Base-by-base conservation (phyloP, 2,113 vertebrate genomes). In the Sarotherodon lohbergeri region DNA sequence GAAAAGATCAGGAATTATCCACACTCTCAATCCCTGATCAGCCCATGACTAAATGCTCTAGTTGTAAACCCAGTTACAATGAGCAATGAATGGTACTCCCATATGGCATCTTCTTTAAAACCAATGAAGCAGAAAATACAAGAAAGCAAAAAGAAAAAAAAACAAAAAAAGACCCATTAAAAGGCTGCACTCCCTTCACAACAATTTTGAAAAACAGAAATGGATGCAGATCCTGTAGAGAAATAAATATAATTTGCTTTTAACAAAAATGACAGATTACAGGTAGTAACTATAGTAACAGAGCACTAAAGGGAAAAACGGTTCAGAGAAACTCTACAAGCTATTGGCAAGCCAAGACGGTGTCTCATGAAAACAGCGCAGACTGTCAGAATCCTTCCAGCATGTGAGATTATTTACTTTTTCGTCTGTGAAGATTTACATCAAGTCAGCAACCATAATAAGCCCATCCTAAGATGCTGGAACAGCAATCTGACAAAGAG, bases 361-460 rank as follows among this genome's bases (percentile, higher is more conserved):
- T 83, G 82, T 86, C 68, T 61, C 80, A 54, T 73, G 71, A 85
- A 89, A 86, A 82, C 59, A 84, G 66, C 24, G 68, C 82, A 66
- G 83, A 57, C 81, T 71, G 86, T 91, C 80, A 85, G 68, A 85
- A 91, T 84, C 90, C 54, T 41, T 87, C 84, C 63, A 83, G 80
- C 88, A 86, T 88, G 43, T n/a, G 41, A 89, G 27, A 88, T 83
- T 87, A 90, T 95, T 92, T 91, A 86, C 80, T 88, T 93, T 87
- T 88, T 78, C 83, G 13, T 80, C 24, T 10, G 73, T 43, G 81
- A n/a, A 89, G 89, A 90, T 89, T 85, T 90, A 87, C 73, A 91
- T 92, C 66, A 82, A 81, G 80, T 83, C 86, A 79, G 81, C 82
- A 85, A 56, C 54, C 71, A 34, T 83, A 90, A 82, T 79, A 86